A percentile compares a stretch with the other conserved stretches of the same genome.
These are phyloP conservation scores for Pygocentrus nattereri DNA, from an alignment of 2,797 vertebrate genomes.

Conservation along the genomic window DNA sequence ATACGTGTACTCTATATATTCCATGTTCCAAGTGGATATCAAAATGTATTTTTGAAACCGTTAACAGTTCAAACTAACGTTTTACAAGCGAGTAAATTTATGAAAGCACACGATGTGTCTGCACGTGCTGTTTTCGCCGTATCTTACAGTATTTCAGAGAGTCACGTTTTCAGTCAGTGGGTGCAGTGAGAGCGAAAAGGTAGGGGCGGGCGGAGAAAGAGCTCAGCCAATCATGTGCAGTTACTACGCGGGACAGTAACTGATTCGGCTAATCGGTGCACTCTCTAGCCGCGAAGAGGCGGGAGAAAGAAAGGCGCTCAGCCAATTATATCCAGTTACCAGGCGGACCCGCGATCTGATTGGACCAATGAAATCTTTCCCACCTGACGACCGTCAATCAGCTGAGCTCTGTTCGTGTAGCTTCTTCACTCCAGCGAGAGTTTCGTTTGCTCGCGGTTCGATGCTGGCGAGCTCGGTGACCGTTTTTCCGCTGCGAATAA, in stretches of 20 bases:
- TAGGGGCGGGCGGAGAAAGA: neutral
- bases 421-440: conserved; percentile 49
- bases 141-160: conserved; percentile 29
- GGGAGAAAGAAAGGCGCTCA: neutral
- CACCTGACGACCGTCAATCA: conserved; percentile 66
- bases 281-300: neutral
- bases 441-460: conserved; percentile 32
- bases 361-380: conserved; percentile 55
- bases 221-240: conserved; percentile 53
- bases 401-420: conserved; percentile 60
- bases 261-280: conserved; percentile 50
- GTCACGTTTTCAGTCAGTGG: conserved; percentile 61
- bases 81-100: neutral
- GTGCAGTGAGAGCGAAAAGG: conserved; percentile 22
- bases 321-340: conserved; percentile 62
- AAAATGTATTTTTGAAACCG: neutral
- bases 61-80: neutral
- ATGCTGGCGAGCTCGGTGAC: neutral
- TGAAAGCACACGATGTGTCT: conserved; percentile 12
- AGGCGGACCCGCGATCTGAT: conserved; percentile 48
- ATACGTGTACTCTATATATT: neutral
- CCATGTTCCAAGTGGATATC: no score
- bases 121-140: neutral
- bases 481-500: conserved; percentile 25
- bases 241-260: conserved; percentile 58